Evolutionary conservation across 2,113 vertebrate genomes (phyloP).

Genomic region (Grammomys dolichurus): DNA sequence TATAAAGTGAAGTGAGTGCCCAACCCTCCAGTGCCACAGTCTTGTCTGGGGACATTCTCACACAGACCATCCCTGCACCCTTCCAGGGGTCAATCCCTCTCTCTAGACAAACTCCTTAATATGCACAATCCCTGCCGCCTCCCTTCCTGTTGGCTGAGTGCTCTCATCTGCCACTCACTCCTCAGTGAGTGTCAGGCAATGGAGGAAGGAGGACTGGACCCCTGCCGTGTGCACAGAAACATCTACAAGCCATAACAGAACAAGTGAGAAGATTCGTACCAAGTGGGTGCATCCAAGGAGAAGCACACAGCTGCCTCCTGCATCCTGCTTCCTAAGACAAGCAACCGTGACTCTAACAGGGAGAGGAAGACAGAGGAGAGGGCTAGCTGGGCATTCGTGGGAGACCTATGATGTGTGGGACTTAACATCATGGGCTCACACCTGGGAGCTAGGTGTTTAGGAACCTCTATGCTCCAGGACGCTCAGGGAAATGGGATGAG

Average conservation of each 20-base stretch:
- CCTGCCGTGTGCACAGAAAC: fast-evolving
- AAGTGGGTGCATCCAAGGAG: fast-evolving
- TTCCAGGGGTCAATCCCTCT: background rate
- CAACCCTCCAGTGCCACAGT: background rate
- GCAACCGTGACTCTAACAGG: fast-evolving
- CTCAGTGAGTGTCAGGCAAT: background rate
- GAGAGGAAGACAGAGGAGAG: background rate
- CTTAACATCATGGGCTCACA: fast-evolving
- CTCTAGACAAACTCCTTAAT: background rate
- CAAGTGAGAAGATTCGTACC: fast-evolving
- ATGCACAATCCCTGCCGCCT: background rate
- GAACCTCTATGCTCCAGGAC: background rate
- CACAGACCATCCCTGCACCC: fast-evolving
- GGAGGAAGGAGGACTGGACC: background rate
- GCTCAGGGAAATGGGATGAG: background rate
- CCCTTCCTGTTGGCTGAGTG: background rate
- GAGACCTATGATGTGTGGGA: background rate
- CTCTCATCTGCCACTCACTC: background rate
- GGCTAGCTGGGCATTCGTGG: background rate
- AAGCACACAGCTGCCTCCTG: fast-evolving
- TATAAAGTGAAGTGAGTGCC: background rate
- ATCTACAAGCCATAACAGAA: background rate
- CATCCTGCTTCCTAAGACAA: too few relatives aligned
- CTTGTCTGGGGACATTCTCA: fast-evolving
- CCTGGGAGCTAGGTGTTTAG: background rate